Evolutionary conservation across 2,888 invertebrate genomes (phyloP), one percentile per base, ranked within the genome.

Genomic region (Dryococelus australis): DNA sequence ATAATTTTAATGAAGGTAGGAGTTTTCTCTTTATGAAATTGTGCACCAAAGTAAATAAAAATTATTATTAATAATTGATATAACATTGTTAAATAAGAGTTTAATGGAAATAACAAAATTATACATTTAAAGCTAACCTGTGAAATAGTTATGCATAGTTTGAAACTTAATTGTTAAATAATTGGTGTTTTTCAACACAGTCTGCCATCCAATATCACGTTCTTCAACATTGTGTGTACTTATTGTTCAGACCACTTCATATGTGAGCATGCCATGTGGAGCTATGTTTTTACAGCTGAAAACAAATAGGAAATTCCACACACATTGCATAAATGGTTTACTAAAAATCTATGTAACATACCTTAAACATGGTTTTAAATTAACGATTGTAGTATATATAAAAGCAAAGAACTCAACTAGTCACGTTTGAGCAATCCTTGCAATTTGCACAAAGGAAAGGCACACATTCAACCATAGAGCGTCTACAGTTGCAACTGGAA

Each of bases 401-500:
- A 79, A 79, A 26, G 27, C 20, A 79, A 26, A 79, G 79, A 79
- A 79, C 79, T 27, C 20, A 79, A 8, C 20, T 79, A 8, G 79
- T 79, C 79, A 79, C 16, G 79, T 79, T 79, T 24, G 79, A 26
- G 79, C 8, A 79, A 79, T 79, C 16, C 20, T 79, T 79, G 24
- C 79, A 79, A 79, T 27, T 79, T 24, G 27, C 79, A 79, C 79
- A 79, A 8, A 79, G 79, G 79, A 79, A 16, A 79, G 79, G 79
- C 79, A 79, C 79, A 79, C 79, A 79, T 79, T 79, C 79, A 26
- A 79, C 79, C 79, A 79, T 24, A 16, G 79, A 79, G 9, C 79
- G 20, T 79, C 79, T 79, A 79, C 79, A 79, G 79, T 16, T 79
- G 79, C 79, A 79, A 16, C 16, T 79, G 9, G 79, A 79, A 79